Evolutionary conservation across 2,797 vertebrate species (phyloP).

Genomic region (Aldrovandia affinis): DNA sequence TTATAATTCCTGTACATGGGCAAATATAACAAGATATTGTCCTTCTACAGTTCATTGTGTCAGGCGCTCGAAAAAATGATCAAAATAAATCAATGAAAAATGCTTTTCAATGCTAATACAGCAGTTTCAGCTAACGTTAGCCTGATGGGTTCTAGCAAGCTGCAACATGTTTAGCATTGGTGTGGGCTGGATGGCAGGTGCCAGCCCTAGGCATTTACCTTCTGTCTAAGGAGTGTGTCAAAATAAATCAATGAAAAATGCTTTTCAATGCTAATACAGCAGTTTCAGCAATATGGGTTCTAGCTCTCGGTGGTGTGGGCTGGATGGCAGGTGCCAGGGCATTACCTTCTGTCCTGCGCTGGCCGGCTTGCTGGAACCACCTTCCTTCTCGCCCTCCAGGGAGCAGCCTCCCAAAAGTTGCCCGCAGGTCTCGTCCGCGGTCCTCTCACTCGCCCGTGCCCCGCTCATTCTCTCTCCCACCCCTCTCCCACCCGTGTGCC

Average conservation of each 20-base stretch:
- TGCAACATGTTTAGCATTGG: too few relatives aligned
- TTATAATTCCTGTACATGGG: neutral
- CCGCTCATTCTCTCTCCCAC: slow-evolving; percentile 25
- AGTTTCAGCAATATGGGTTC: neutral
- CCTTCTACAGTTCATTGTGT: neutral
- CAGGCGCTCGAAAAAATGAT: too few relatives aligned
- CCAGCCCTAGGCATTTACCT: neutral
- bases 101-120: neutral
- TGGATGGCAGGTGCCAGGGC: neutral
- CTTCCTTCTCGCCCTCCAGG: slow-evolving; percentile 14
- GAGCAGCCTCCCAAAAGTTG: slow-evolving; percentile 6
- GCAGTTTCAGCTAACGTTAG: neutral
- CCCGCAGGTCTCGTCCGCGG: neutral
- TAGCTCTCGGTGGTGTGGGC: neutral
- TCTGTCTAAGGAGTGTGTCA: too few relatives aligned
- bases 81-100: neutral
- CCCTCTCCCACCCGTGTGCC: neutral
- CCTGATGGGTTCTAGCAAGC: neutral
- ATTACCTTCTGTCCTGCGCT: slow-evolving; percentile 38
- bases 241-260: too few relatives aligned
- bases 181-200: neutral
- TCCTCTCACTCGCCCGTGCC: slow-evolving; percentile 9
- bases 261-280: neutral
- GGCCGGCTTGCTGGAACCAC: neutral
- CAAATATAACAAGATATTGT: neutral